Conservation (phyloP, 1,140 invertebrate genomes). For the Trinorchestia longiramus region DNA sequence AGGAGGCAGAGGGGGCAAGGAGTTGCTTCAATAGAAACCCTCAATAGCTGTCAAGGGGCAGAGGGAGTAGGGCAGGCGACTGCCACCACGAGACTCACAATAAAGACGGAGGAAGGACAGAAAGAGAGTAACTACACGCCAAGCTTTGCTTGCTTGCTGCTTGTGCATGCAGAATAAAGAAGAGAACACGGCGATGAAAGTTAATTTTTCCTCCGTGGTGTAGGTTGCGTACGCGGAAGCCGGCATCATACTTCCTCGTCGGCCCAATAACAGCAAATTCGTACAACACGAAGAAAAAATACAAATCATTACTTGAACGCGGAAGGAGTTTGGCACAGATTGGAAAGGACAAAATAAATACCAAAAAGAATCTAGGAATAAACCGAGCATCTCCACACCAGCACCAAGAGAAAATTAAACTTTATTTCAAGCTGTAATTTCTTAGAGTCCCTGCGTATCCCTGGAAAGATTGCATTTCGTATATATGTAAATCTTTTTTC, state of each 20-base stretch:
- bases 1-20: slow-evolving; percentile 20
- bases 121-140: slow-evolving; percentile 43
- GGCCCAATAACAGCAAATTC: background rate
- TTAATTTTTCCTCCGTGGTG: background rate
- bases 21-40: slow-evolving; percentile 50
- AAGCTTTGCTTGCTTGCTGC: slow-evolving; percentile 5
- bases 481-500: background rate
- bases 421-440: background rate
- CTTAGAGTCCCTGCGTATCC: background rate
- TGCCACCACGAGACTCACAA: slow-evolving; percentile 42
- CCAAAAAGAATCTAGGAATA: no score
- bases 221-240: background rate
- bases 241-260: background rate
- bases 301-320: background rate
- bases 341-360: background rate
- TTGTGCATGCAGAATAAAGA: background rate
- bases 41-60: slow-evolving; percentile 54
- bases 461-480: background rate
- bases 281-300: background rate
- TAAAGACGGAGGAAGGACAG: slow-evolving; percentile 48
- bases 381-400: no score
- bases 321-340: background rate
- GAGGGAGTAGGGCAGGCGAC: slow-evolving; percentile 29
- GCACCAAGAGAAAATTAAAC: background rate
- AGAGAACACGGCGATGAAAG: background rate